Base-by-base conservation (phyloP, 2,113 vertebrate species). In the Oxyura jamaicensis region DNA sequence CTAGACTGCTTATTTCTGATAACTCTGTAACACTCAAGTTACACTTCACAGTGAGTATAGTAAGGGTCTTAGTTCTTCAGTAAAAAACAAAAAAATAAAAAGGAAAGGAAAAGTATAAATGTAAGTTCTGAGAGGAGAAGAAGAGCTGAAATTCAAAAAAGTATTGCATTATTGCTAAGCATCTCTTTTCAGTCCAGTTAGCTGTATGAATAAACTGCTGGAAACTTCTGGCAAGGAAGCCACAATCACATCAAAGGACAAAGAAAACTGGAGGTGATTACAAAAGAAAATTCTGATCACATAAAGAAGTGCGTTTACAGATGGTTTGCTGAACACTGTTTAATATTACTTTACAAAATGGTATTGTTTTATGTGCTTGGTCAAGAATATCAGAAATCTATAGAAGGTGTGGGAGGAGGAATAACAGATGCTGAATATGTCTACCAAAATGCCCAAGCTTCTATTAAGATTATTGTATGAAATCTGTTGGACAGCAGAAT, bases 381-480 rank as follows among this genome's bases (percentile, higher is more conserved):
- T 95, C 86, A 83, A 42, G 19, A 62, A 44, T 92, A 79, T 79
- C 69, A 81, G 67, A 92, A 96, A 94, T 94, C 88, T 84, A 41
- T 92, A 81, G 62, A 78, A 93, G 72, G 25, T n/a, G 33, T 39
- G 46, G 83, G 80, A 82, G 46, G 28, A 72, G 46, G 78, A 76
- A 63, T 66, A 83, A 56, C 83, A 93, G 85, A 29, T 88, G 88
- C 76, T 78, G 86, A 68, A 60, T 94, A 53, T 0, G 1, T 78
- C 68, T 90, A 81, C 13, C 7, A 9, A 78, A 83, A 83, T 74
- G 21, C 46, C 16, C 60, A 41, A 88, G 42, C 23, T 94, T 52
- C 68, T 74, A 44, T 66, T 78, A 72, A 85, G 60, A 75, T 86
- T 93, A 74, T 81, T 91, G 76, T 90, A 36, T 79, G 53, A 88